Evolutionary conservation across 2,797 vertebrate genomes (phyloP), one percentile per base, ranked within the genome.

Genomic region (Tapirus indicus): DNA sequence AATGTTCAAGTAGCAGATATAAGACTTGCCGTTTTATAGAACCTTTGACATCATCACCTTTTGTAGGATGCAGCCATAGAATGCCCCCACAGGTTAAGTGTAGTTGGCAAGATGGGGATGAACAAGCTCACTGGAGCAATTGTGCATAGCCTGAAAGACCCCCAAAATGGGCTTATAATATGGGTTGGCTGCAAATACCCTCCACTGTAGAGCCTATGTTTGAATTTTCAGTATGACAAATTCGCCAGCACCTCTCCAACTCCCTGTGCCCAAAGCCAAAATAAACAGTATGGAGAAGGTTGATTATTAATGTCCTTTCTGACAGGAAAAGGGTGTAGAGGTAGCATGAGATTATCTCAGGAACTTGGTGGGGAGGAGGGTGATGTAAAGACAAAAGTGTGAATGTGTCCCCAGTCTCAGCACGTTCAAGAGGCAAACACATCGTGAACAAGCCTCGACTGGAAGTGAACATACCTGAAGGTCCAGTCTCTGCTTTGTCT

Each of bases 271-370:
- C 71, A 88, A 83, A 85, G 92, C 94, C 94, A 94, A 94, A 92
- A 88, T 95, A 97, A 93, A 88, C 72, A 69, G 4, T 38, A 13
- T 54, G 32, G 41, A 92, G 41, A 69, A 60, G 47, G n/a, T 60
- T 85, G 77, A 78, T 87, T 84, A 58, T 60, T 89, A 56, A 83
- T 78, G 64, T 74, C 32, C 74, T 0, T 35, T 77, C 72, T 80
- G 54, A 74, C 88, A 83, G 93, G 94, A 97, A 97, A 78, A 85
- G 62, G 52, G 56, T 93, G 96, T 82, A 49, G 71, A 54, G 38
- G 44, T 44, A 78, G 49, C 78, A 1, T n/a, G 85, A 94, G 86
- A 44, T 88, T 72, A 64, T 97, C 79, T 96, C 62, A 14, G 88
- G 69, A 77, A 88, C n/a, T 78, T 62, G 80, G 52, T 23, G 0